Evolutionary conservation across 2,797 vertebrate genomes (phyloP).

Genomic region (Bradypodion pumilum): DNA sequence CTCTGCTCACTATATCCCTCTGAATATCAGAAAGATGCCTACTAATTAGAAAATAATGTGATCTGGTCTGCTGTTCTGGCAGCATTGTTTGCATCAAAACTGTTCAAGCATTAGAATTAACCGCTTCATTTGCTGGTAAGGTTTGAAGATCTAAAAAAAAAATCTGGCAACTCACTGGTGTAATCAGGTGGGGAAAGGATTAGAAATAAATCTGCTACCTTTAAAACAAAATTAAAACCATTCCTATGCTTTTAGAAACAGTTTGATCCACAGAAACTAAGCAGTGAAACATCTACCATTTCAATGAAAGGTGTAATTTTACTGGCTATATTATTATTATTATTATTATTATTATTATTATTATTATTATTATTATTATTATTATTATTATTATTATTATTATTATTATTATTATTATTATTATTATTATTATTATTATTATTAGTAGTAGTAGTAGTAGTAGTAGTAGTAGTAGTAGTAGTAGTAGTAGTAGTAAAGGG

Average conservation of each 20-base stretch:
- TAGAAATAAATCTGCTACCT: background rate
- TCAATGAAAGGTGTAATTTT: background rate
- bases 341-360: too few relatives aligned
- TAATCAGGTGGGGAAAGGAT: background rate
- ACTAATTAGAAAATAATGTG: background rate
- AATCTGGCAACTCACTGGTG: background rate
- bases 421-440: too few relatives aligned
- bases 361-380: too few relatives aligned
- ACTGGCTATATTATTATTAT: background rate
- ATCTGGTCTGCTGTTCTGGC: background rate
- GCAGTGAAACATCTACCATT: background rate
- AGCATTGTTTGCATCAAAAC: background rate
- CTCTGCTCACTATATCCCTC: too few relatives aligned
- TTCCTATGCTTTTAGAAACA: background rate
- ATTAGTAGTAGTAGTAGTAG: too few relatives aligned
- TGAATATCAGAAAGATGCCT: too few relatives aligned
- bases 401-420: too few relatives aligned
- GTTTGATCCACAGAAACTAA: background rate
- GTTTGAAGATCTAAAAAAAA: background rate
- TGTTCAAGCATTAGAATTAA: background rate
- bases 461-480: too few relatives aligned
- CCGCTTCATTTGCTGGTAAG: background rate
- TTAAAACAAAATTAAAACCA: too few relatives aligned
- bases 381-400: too few relatives aligned
- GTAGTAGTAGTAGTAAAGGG: too few relatives aligned